Evolutionary conservation across 53 echinoderm and acorn worm genomes (phyloP).

Genomic region (Zoroaster sp.): DNA sequence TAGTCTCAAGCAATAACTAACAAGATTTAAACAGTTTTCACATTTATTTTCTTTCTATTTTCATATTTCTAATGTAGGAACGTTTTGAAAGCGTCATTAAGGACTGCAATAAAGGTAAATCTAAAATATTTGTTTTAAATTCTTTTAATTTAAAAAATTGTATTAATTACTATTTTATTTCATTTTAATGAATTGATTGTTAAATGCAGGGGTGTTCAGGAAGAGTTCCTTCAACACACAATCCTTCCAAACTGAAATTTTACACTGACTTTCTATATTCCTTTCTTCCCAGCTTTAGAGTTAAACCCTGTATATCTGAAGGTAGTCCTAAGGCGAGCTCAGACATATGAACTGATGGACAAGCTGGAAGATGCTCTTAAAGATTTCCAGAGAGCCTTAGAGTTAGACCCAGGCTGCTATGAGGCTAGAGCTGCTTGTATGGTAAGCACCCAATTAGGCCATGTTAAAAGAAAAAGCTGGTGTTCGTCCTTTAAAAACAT

Average conservation of each 20-base stretch:
- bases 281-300: conserved; percentile 59
- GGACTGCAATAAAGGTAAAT: conserved; percentile 89
- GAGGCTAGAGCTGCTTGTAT: conserved; percentile 89
- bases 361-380: conserved; percentile 88
- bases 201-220: too few relatives aligned
- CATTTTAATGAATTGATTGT: too few relatives aligned
- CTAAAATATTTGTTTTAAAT: too few relatives aligned
- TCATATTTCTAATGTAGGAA: conserved; percentile 49
- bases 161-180: too few relatives aligned
- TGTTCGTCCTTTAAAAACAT: too few relatives aligned
- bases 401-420: conserved; percentile 84
- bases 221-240: too few relatives aligned
- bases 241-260: too few relatives aligned
- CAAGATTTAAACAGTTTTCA: neutral
- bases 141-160: too few relatives aligned
- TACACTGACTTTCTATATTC: too few relatives aligned
- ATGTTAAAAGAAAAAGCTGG: too few relatives aligned
- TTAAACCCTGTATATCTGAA: conserved; percentile 84
- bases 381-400: conserved; percentile 81
- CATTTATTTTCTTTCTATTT: neutral
- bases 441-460: conserved; percentile 82
- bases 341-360: conserved; percentile 84
- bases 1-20: too few relatives aligned
- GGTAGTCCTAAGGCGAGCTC: conserved; percentile 80
- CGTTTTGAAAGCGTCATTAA: conserved; percentile 74